These are phyloP conservation scores for Punctoribates punctum DNA, from an alignment of 2,888 invertebrate species.

Conservation along the genomic window DNA sequence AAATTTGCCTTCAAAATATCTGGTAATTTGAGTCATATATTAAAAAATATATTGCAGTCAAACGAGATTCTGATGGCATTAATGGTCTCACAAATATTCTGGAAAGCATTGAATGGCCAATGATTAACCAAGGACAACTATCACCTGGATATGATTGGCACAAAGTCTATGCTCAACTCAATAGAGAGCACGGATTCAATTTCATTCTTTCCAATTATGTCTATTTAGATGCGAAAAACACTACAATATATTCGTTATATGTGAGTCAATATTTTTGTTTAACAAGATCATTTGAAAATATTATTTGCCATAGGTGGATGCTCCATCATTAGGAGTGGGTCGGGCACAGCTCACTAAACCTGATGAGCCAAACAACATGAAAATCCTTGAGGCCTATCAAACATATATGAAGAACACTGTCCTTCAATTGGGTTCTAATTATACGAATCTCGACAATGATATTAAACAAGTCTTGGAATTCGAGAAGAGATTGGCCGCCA, in stretches of 20 bases:
- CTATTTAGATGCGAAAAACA: neutral
- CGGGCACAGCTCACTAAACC: neutral
- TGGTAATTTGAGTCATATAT: no score
- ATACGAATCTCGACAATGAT: neutral
- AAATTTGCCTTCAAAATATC: no score
- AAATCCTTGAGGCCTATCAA: neutral
- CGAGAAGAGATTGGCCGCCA: neutral
- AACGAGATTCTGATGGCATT: neutral
- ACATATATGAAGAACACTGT: neutral
- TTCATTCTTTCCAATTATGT: conserved; percentile 6
- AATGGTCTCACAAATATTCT: neutral
- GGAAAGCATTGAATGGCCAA: neutral
- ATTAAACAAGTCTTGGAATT: neutral
- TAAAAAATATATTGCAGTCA: no score
- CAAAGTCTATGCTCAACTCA: neutral
- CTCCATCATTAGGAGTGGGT: conserved; percentile 14
- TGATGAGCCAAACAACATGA: neutral
- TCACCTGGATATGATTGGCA: neutral
- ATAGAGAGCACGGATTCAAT: conserved; percentile 5
- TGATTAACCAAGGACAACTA: neutral
- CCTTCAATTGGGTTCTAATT: neutral
- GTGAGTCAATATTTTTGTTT: no score
- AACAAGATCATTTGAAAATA: no score
- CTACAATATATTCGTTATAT: neutral
- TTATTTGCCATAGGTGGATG: conserved; percentile 20